These are phyloP conservation scores for Callospermophilus lateralis DNA, from an alignment of 2,113 vertebrate species.

Conservation along the genomic window DNA sequence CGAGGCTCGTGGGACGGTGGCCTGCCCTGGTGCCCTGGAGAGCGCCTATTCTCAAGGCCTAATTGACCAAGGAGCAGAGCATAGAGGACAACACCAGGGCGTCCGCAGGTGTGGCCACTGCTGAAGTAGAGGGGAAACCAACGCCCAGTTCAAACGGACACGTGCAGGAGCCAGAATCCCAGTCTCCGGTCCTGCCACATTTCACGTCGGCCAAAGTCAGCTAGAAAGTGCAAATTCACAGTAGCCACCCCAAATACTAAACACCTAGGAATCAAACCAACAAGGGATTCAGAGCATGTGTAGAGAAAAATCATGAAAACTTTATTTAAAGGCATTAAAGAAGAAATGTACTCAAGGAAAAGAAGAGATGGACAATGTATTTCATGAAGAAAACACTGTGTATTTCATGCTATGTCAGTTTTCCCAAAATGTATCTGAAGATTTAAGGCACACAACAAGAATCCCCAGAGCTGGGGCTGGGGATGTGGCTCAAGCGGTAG, in stretches of 20 bases:
- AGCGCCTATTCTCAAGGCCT: too few relatives aligned
- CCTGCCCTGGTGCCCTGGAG: too few relatives aligned
- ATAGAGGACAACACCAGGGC: neutral
- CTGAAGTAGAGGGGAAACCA: neutral
- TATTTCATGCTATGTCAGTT: neutral
- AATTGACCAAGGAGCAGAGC: neutral
- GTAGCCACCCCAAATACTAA: neutral
- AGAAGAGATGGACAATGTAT: accelerated
- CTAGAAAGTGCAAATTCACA: neutral
- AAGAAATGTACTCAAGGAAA: neutral
- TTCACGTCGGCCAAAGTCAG: neutral
- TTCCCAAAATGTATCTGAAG: neutral
- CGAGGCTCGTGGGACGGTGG: too few relatives aligned
- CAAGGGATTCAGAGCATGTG: neutral
- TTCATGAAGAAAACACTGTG: neutral
- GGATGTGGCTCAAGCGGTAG: too few relatives aligned
- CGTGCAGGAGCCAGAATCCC: neutral
- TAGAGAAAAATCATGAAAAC: neutral
- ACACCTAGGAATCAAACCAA: neutral
- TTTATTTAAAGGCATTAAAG: neutral
- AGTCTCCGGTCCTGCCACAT: neutral
- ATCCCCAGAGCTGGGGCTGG: too few relatives aligned
- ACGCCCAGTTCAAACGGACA: too few relatives aligned
- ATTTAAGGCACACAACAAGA: neutral
- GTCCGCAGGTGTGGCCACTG: neutral